A percentile compares a stretch with the other conserved stretches of the same genome.
Evolutionary conservation across 2,113 vertebrate species (phyloP).

Genomic region (Scopus umbretta): DNA sequence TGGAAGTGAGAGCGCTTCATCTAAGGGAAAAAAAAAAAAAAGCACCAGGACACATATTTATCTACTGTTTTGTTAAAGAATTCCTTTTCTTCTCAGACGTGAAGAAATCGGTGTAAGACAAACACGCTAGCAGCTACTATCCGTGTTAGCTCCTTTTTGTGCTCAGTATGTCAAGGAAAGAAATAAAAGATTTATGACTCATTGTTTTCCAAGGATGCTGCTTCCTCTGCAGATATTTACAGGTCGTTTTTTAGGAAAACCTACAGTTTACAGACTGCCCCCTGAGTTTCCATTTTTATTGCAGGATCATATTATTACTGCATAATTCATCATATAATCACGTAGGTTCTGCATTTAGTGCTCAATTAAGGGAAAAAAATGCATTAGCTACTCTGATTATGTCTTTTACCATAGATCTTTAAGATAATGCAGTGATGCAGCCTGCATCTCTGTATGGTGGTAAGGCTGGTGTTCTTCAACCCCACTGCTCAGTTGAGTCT

Average conservation of each 20-base stretch:
- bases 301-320: not conserved
- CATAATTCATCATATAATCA: not conserved
- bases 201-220: constrained; percentile 53
- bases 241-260: constrained; percentile 41
- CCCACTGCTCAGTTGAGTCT: not conserved
- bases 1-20: not conserved
- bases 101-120: not conserved
- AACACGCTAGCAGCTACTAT: not conserved
- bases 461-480: not conserved
- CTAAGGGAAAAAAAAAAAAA: not conserved
- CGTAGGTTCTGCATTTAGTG: not conserved
- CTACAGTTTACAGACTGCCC: constrained; percentile 30
- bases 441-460: not conserved
- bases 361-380: not conserved
- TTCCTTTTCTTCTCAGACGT: constrained; percentile 31
- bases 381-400: not conserved
- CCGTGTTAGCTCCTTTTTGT: not conserved
- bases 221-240: constrained; percentile 54
- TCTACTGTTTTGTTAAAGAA: not conserved
- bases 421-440: not conserved
- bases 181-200: constrained; percentile 24
- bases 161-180: not conserved
- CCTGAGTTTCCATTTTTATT: constrained; percentile 40
- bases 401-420: not conserved
- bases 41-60: not conserved